These are phyloP conservation scores for Kradibia gibbosae DNA, from an alignment of 1,140 invertebrate species.

Conservation along the genomic window DNA sequence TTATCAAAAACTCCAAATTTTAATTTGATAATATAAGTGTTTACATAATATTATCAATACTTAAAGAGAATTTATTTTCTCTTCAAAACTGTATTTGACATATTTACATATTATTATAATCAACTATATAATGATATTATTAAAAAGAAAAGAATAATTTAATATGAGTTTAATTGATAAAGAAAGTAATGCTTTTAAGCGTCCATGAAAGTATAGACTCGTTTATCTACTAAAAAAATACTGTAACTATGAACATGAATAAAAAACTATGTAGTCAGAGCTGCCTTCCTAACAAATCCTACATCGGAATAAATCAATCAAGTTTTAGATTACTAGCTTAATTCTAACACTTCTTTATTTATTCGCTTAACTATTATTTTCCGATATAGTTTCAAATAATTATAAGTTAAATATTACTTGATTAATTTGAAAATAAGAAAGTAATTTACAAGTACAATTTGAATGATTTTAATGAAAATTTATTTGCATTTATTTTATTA, in stretches of 20 bases:
- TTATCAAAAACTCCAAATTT: no score
- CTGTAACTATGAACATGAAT: constrained; percentile 13
- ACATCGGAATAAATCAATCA: constrained; percentile 14
- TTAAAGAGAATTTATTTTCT: constrained; percentile 1
- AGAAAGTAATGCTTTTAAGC: constrained; percentile 21
- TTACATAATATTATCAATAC: neutral
- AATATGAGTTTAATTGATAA: constrained; percentile 19
- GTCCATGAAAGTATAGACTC: constrained; percentile 18
- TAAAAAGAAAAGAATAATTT: constrained; percentile 4
- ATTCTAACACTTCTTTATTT: neutral
- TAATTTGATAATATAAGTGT: no score
- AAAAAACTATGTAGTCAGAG: neutral
- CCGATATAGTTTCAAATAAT: neutral
- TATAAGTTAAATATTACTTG: neutral
- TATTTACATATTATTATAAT: neutral
- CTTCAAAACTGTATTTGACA: neutral
- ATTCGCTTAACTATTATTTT: neutral
- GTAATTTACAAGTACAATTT: no score
- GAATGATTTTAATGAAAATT: no score
- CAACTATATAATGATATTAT: neutral
- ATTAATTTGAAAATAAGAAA: no score
- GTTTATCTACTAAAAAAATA: constrained; percentile 18
- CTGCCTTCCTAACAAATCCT: neutral
- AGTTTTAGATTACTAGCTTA: constrained; percentile 13
- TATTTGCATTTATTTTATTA: no score